Conservation (phyloP, 2,888 invertebrate species). For the Hoplodrina blanda region DNA sequence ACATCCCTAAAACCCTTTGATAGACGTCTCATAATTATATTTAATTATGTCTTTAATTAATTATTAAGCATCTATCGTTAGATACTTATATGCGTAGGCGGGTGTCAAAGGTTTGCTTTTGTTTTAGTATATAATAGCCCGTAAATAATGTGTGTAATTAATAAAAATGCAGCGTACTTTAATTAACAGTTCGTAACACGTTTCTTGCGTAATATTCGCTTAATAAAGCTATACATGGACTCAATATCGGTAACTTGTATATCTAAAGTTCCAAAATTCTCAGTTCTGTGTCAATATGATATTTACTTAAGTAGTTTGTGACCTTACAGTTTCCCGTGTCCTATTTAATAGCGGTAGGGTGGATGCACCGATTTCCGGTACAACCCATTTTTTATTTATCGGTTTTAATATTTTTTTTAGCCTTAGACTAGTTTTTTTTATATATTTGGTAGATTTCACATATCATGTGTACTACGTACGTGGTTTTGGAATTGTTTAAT, state of each 20-base stretch:
- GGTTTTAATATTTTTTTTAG: slow-evolving; percentile 2
- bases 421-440: slow-evolving; percentile 17
- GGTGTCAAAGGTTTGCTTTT: slow-evolving; percentile 59
- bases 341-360: slow-evolving; percentile 67
- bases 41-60: slow-evolving; percentile 28
- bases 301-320: slow-evolving; percentile 59
- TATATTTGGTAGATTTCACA: not conserved
- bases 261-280: slow-evolving; percentile 44
- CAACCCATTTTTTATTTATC: slow-evolving; percentile 13
- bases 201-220: slow-evolving; percentile 47
- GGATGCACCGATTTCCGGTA: slow-evolving; percentile 37
- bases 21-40: slow-evolving; percentile 32
- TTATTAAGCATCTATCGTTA: slow-evolving; percentile 31
- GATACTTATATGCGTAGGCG: slow-evolving; percentile 35
- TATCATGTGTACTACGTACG: too few species aligned
- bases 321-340: slow-evolving; percentile 73
- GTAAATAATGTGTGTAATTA: slow-evolving; percentile 42
- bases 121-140: slow-evolving; percentile 38
- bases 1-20: slow-evolving; percentile 7
- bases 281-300: slow-evolving; percentile 59
- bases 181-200: slow-evolving; percentile 39
- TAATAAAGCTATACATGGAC: slow-evolving; percentile 43
- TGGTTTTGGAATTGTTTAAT: too few species aligned
- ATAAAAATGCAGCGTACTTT: slow-evolving; percentile 35
- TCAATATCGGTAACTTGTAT: slow-evolving; percentile 48